Evolutionary conservation across 2,888 invertebrate genomes (phyloP).

Genomic region (Mesorhabditis belari): DNA sequence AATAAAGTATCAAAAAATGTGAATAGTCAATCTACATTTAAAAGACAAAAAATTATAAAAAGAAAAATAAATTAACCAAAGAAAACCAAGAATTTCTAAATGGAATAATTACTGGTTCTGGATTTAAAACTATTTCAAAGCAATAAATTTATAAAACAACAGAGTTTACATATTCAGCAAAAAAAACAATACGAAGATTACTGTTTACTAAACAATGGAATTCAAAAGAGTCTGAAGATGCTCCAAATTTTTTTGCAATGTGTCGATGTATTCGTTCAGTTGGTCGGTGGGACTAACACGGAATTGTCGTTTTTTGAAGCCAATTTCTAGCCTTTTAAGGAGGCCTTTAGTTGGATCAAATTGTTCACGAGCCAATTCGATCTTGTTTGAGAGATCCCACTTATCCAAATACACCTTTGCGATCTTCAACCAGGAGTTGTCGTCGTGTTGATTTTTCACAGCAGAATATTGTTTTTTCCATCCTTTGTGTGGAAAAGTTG

Average conservation of each 20-base stretch:
- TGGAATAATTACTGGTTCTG: too few relatives aligned
- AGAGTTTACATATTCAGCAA: neutral
- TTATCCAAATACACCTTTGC: slow-evolving; percentile 8
- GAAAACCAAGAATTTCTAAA: too few relatives aligned
- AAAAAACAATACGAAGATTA: slow-evolving; percentile 1
- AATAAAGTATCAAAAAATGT: too few relatives aligned
- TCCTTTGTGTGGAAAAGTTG: slow-evolving; percentile 3
- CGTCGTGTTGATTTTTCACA: slow-evolving; percentile 6
- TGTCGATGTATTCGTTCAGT: slow-evolving; percentile 8
- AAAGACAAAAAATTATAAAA: too few relatives aligned
- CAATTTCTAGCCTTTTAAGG: slow-evolving; percentile 3
- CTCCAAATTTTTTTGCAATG: slow-evolving; percentile 7
- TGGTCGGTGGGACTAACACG: slow-evolving; percentile 1
- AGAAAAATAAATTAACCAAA: too few relatives aligned
- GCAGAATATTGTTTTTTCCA: slow-evolving; percentile 3
- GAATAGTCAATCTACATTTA: too few relatives aligned
- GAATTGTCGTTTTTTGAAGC: neutral
- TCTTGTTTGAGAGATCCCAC: slow-evolving; percentile 6
- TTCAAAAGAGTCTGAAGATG: slow-evolving; percentile 8
- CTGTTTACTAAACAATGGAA: slow-evolving; percentile 1
- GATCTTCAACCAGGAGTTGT: slow-evolving; percentile 9
- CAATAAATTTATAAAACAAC: neutral
- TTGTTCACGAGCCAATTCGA: slow-evolving; percentile 8
- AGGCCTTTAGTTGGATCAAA: slow-evolving; percentile 5
- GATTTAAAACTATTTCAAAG: neutral